phyloP scores from a whole-genome alignment of 2,888 invertebrate species.

The Mythimna vitellina region DNA sequence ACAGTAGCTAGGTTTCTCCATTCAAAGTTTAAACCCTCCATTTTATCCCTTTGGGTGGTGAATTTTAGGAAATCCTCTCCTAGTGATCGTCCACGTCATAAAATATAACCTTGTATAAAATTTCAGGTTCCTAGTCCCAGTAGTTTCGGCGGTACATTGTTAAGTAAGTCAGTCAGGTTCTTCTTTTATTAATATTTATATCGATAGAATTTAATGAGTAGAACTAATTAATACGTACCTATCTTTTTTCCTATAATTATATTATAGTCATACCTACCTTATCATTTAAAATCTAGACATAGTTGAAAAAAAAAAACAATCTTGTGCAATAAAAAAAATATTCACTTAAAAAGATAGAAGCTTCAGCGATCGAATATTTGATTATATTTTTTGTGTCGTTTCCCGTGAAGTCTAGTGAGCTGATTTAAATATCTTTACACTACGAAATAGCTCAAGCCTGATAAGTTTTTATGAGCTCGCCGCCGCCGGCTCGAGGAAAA shows the following conservation, averaged over 20 bases:
- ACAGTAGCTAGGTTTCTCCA: no score
- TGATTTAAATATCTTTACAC: conserved; percentile 31
- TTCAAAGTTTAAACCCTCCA: no score
- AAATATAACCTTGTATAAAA: no score
- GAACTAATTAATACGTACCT: not conserved
- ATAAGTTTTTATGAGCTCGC: conserved; percentile 15
- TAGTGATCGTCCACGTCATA: no score
- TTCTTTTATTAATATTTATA: no score
- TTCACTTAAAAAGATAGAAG: conserved; percentile 3
- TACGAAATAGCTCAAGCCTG: not conserved
- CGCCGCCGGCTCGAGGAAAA: not conserved
- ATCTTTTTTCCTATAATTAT: not conserved
- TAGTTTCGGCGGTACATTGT: no score
- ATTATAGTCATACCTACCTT: not conserved
- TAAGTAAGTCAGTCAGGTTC: no score
- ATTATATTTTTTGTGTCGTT: not conserved
- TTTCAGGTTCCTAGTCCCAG: no score
- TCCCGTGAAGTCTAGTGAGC: not conserved
- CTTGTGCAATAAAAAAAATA: not conserved
- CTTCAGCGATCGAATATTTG: conserved; percentile 18
- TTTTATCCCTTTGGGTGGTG: no score
- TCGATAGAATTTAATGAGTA: no score
- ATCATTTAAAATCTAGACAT: not conserved
- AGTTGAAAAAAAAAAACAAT: not conserved
- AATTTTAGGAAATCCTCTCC: no score